Base-by-base conservation (phyloP, 2,113 vertebrate genomes). In the Nycticebus coucang region DNA sequence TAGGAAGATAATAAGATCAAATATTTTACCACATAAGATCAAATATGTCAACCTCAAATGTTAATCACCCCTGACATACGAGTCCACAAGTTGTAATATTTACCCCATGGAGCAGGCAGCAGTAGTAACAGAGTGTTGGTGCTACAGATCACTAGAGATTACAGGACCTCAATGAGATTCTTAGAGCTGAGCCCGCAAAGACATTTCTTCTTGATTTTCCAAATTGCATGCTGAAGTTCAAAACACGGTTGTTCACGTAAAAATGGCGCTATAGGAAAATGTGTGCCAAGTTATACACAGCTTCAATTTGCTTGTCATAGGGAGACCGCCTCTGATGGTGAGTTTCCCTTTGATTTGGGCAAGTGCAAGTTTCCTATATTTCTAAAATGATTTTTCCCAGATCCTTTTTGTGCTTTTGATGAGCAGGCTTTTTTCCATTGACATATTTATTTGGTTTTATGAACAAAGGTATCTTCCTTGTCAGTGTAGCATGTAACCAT, bases 381-480 rank as follows among this genome's bases (percentile, higher is more conserved):
- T 89, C 78, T 83, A 69, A 93, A 93, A 71, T 86, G 55, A 91
- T 86, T 93, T 95, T 77, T 13, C 82, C 41, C 37, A 87, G 50
- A 83, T 75, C 9, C 45, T 78, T 93, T 74, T 50, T 79, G 30
- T 35, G 59, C 53, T 94, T 96, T 89, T 86, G 78, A 78, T 88
- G 18, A 89, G 57, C n/a, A 19, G n/a, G 2, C 60, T 79, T 78
- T 89, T 71, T 62, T 26, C 21, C 62, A 74, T 78, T 69, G 60
- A 53, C 66, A 6, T 83, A 60, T 50, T 50, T 74, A 66, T 91
- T 95, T 64, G 86, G 85, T 89, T 93, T 85, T 89, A 79, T 86
- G 84, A 93, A 89, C 91, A 93, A 89, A 95, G 87, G 17, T 60
- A 72, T 45, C 75, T 74, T 71, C 77, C 84, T 86, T 93, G 82